phyloP scores from a whole-genome alignment of 2,888 invertebrate species.

The Phalera bucephala region DNA sequence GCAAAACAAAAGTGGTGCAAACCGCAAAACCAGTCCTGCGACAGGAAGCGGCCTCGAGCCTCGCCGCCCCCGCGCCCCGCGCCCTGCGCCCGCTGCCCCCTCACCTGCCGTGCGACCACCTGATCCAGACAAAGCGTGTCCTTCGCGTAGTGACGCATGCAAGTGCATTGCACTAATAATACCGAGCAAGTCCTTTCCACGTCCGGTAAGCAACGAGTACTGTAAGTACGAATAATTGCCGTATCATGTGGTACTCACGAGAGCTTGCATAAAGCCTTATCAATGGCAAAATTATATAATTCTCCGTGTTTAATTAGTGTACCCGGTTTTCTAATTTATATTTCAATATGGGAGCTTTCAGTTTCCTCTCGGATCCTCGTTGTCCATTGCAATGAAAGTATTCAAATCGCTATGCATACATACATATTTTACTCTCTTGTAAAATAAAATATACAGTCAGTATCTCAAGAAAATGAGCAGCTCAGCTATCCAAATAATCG shows the following conservation, averaged over 20 bases:
- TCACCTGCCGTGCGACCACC: constrained; percentile 57
- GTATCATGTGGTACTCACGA: constrained; percentile 15
- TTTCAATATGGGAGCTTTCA: constrained; percentile 15
- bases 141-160: constrained; percentile 75
- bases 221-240: constrained; percentile 18
- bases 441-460: no score
- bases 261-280: constrained; percentile 20
- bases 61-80: constrained; percentile 28
- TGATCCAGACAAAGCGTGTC: constrained; percentile 80
- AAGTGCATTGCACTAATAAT: constrained; percentile 79
- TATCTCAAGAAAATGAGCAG: no score
- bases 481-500: no score
- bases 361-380: no score
- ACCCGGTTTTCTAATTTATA: constrained; percentile 18
- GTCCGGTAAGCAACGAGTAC: constrained; percentile 62
- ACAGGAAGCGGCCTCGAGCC: constrained; percentile 77
- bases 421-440: no score
- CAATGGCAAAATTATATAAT: constrained; percentile 19
- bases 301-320: constrained; percentile 11
- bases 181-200: constrained; percentile 59
- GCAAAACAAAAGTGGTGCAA: constrained; percentile 76
- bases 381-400: no score
- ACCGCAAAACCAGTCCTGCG: constrained; percentile 76
- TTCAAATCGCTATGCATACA: no score
- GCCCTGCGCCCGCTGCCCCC: constrained; percentile 24